Evolutionary conservation across 1,140 invertebrate genomes (phyloP), one percentile per base, ranked within the genome.

Genomic region (Oncopodura yosiiana): DNA sequence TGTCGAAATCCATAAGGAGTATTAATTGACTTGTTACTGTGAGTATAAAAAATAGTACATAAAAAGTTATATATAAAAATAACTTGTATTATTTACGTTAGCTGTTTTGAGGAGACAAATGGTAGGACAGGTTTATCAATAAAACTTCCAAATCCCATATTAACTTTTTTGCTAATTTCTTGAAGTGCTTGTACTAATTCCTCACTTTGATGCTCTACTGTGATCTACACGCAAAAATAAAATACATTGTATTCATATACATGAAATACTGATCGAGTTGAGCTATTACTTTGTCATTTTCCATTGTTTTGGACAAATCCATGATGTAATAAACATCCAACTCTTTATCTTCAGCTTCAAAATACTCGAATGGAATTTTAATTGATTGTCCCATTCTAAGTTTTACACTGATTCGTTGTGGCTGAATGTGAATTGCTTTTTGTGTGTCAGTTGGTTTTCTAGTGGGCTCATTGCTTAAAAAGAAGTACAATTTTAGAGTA

Each of bases 131-230:
- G n/a, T 66, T 86, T 86, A 61, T 86, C 83, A 2, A 85, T 80
- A 71, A 83, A 86, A 14, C 79, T 81, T 2, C 84, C 84, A 66
- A 84, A 86, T 3, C 83, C 84, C 4, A 84, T 68, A 54, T 81
- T 80, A 71, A 87, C 89, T 66, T 91, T 83, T 61, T 77, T 78
- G 0, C 90, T 94, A 37, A 94, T 78, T 50, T 78, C 81, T 43
- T 74, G 74, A 68, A 92, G 74, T 24, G 73, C 69, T 12, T 68
- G 58, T 14, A 74, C 78, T 38, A 92, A 75, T 48, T 79, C 72
- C 12, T 68, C 63, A 78, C 53, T 42, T 42, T 53, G 57, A 16
- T 26, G 5, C 24, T 53, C 18, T 11, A 63, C 56, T 3, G 56
- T 57, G n/a, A n/a, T n/a, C n/a, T n/a, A 12, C 11, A 41, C n/a